Base-by-base conservation (phyloP, 2,888 invertebrate species). In the Leptopilina drosophilae region DNA sequence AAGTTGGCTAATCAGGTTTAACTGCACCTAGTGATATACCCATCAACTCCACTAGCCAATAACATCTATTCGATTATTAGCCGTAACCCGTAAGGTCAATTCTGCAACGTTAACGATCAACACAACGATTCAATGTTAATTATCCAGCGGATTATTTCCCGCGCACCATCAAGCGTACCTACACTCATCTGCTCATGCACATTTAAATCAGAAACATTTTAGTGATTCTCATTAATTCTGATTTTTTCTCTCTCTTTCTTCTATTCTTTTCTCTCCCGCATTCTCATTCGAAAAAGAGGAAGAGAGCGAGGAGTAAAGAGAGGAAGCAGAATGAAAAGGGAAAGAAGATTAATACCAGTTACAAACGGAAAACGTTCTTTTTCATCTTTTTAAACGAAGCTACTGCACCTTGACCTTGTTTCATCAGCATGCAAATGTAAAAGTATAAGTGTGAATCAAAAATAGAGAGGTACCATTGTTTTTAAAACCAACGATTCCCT, bases 371-470 rank as follows among this genome's bases (percentile, higher is more conserved):
- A 33, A n/a, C 26, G n/a, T n/a, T 20, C 33, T 56, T 56, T 53
- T 56, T 56, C 53, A n/a, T 73, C 56, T 73, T 56, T 73, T 73
- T n/a, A 73, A 73, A 49, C 69, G 26, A 1, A 14, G 69, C 53
- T 73, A 53, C 69, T 56, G 14, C 20, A 33, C 69, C 56, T 73
- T 73, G 69, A 73, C 69, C 69, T 73, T 73, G 26, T 73, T 73
- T 73, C 33, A 73, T 53, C 26, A 26, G 33, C 33, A 73, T 73
- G n/a, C 69, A 73, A 33, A 73, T 33, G 8, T 12, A 53, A 56
- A 49, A 56, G 20, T 20, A 73, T 9, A 73, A 73, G 69, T 73
- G n/a, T 56, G 53, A 33, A 73, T 73, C 9, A 53, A 73, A 69
- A 69, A 53, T 7, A 14, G 49, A 69, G 69, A 26, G 26, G 12